Evolutionary conservation across 2,888 invertebrate species (phyloP).

Genomic region (Drosophila peninsularis): DNA sequence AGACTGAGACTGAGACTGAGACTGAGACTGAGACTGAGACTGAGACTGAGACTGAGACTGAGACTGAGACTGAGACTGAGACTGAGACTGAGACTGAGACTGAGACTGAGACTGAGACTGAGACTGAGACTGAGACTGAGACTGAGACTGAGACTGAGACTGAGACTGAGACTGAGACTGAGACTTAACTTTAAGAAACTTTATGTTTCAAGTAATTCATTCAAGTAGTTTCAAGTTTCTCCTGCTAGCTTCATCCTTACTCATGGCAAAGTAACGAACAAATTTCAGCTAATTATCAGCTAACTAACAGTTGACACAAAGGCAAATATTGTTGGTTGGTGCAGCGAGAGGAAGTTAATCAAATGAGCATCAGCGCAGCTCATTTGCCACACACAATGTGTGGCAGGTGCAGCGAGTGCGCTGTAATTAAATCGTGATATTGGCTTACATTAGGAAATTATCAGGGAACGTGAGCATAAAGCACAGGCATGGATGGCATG

Average conservation of each 20-base stretch:
- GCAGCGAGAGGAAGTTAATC: not conserved
- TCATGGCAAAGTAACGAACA: not conserved
- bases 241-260: too few relatives aligned
- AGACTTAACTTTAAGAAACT: too few relatives aligned
- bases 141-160: too few relatives aligned
- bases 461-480: constrained; percentile 17
- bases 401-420: constrained; percentile 16
- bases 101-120: too few relatives aligned
- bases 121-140: too few relatives aligned
- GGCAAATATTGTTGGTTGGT: not conserved
- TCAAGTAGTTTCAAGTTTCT: too few relatives aligned
- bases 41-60: too few relatives aligned
- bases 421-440: constrained; percentile 39
- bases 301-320: not conserved
- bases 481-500: constrained; percentile 12
- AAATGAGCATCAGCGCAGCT: constrained; percentile 6
- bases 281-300: constrained; percentile 1
- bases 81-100: too few relatives aligned
- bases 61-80: too few relatives aligned
- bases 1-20: not conserved
- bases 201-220: too few relatives aligned
- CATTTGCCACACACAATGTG: constrained; percentile 26
- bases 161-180: too few relatives aligned
- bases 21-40: not conserved
- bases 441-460: constrained; percentile 27